Evolutionary conservation across 2,888 invertebrate species (phyloP).

Genomic region (Pteria penguin): DNA sequence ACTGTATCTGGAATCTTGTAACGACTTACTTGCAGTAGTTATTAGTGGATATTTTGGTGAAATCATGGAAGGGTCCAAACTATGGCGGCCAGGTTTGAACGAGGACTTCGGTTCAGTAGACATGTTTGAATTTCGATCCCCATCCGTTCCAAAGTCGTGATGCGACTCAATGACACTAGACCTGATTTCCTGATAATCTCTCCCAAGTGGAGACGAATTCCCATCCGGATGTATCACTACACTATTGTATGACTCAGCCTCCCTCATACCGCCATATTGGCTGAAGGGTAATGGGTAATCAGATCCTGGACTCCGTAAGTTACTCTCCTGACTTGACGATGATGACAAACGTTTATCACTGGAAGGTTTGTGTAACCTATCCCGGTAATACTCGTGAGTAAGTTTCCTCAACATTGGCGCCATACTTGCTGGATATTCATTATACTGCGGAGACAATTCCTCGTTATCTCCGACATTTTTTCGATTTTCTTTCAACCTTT

Average conservation of each 20-base stretch:
- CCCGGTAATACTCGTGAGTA: conserved; percentile 73
- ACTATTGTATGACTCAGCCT: conserved; percentile 72
- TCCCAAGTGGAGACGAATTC: conserved; percentile 63
- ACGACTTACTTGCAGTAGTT: conserved; percentile 41
- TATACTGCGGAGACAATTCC: background rate
- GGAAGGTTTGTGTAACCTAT: conserved; percentile 46
- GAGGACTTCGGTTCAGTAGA: conserved; percentile 26
- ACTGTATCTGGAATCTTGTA: conserved; percentile 51
- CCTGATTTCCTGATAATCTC: conserved; percentile 65
- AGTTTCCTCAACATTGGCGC: conserved; percentile 74
- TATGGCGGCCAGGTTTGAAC: conserved; percentile 52
- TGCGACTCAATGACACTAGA: conserved; percentile 58
- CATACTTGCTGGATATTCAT: conserved; percentile 57
- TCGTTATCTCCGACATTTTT: background rate
- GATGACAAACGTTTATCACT: conserved; percentile 62
- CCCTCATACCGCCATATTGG: conserved; percentile 63
- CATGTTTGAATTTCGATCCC: conserved; percentile 40
- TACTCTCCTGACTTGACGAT: conserved; percentile 59
- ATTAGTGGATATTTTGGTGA: conserved; percentile 48
- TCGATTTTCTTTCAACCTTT: background rate
- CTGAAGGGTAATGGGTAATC: conserved; percentile 41
- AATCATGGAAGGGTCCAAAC: conserved; percentile 60
- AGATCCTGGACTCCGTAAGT: conserved; percentile 54
- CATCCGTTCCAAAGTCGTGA: conserved; percentile 50
- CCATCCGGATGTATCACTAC: conserved; percentile 71